Base-by-base conservation (phyloP, 2,113 vertebrate genomes). In the Columbina picui region DNA sequence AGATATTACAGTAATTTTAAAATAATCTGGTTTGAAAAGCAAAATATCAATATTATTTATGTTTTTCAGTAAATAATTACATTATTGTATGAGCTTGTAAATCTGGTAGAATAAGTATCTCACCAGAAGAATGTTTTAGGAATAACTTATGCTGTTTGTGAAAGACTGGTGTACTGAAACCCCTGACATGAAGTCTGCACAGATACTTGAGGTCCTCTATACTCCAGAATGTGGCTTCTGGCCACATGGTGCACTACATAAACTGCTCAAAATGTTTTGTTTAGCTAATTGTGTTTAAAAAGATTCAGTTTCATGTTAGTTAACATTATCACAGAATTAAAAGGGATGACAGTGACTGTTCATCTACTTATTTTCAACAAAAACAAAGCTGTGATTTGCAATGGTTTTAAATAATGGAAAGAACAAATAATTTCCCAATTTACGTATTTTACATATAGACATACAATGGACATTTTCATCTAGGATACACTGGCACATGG, bases 191-290 rank as follows among this genome's bases (percentile, higher is more conserved):
- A 81, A 63, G 8, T 67, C 20, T 49, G 17, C 47, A 38, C 8
- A 34, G 30, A 19, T 34, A 55, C 9, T 38, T 59, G 23, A 59
- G 25, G 6, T n/a, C 2, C 36, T 86, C 55, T 32, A 0, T 38
- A 30, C 12, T 71, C 12, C n/a, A 76, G n/a, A 71, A 61, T 26
- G 36, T 67, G n/a, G 10, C 10, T 75, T 75, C 32, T 75, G 52
- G 39, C 19, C 18, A 36, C 0, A 1, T 10, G 39, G 4, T 49
- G 39, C 9, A n/a, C 21, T 26, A 49, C 11, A 22, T 10, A 49
- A 52, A 65, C 4, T 29, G 25, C 9, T 67, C 13, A 45, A 67
- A 68, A 59, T 55, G 5, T 57, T 78, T 73, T 65, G 2, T 60
- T 92, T 57, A 39, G 25, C 4, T 53, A 59, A 25, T 6, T 25